Evolutionary conservation across 2,113 vertebrate species (phyloP).

Genomic region (Micronycteris hirsuta): DNA sequence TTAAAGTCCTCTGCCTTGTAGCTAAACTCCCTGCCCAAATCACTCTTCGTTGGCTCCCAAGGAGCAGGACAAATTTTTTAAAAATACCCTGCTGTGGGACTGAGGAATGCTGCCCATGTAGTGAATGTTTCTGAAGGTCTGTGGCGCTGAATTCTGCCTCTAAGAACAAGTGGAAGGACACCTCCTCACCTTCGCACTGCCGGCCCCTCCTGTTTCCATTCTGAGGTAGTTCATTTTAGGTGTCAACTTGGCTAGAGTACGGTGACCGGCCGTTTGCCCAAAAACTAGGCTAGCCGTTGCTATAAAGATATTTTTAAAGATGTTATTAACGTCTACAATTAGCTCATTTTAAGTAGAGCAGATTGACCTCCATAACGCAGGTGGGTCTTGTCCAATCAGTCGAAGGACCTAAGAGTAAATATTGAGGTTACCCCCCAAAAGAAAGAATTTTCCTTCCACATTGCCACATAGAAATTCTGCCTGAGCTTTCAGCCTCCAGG

Average conservation of each 20-base stretch:
- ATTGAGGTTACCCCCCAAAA: neutral
- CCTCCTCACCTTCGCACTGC: accelerated
- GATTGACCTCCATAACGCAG: neutral
- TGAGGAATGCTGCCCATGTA: neutral
- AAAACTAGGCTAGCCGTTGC: neutral
- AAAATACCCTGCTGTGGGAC: neutral
- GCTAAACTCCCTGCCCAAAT: neutral
- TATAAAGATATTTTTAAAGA: neutral
- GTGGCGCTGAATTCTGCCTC: too few species aligned
- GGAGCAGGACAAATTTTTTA: neutral
- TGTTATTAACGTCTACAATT: neutral
- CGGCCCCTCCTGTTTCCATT: neutral
- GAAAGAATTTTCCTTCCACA: neutral
- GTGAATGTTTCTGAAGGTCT: too few species aligned
- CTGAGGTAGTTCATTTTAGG: too few species aligned
- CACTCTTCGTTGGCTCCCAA: neutral
- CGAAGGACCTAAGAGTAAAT: neutral
- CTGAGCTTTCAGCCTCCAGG: neutral
- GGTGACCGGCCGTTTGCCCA: neutral
- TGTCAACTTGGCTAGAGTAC: neutral
- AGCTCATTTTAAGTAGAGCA: neutral
- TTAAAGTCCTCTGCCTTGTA: neutral
- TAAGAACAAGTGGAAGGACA: too few species aligned
- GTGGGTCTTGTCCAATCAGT: too few species aligned
- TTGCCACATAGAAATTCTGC: neutral